These are phyloP conservation scores for Heliconius melpomene DNA, from an alignment of 1,140 invertebrate species.

Conservation along the genomic window DNA sequence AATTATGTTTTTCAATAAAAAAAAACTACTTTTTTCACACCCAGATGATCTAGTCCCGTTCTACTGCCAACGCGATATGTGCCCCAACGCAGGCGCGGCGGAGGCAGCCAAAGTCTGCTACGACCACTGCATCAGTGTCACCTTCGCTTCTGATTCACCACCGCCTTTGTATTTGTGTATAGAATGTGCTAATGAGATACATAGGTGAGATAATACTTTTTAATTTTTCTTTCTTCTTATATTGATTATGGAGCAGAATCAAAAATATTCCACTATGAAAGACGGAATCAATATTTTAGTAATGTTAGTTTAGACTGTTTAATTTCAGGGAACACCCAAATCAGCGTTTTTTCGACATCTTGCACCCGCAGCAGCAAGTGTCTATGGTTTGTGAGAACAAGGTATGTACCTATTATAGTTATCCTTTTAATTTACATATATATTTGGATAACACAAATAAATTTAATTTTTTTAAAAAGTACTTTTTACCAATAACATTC, in stretches of 20 bases:
- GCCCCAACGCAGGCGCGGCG: slow-evolving; percentile 90
- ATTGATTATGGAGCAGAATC: too few relatives aligned
- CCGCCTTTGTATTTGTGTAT: slow-evolving; percentile 98
- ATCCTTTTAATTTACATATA: too few relatives aligned
- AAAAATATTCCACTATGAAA: too few relatives aligned
- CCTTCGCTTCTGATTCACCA: slow-evolving; percentile 91
- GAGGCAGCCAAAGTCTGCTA: slow-evolving; percentile 96
- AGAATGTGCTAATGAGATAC: slow-evolving; percentile 96
- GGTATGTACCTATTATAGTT: slow-evolving; percentile 77
- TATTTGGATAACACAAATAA: too few relatives aligned
- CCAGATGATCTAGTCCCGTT: slow-evolving; percentile 88
- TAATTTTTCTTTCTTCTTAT: too few relatives aligned
- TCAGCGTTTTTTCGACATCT: slow-evolving; percentile 94
- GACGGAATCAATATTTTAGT: too few relatives aligned
- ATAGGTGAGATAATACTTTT: slow-evolving; percentile 56
- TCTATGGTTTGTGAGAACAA: slow-evolving; percentile 98
- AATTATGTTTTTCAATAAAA: too few relatives aligned
- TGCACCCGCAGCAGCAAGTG: slow-evolving; percentile 97
- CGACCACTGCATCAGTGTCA: slow-evolving; percentile 92
- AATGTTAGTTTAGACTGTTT: neutral
- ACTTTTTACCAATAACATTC: too few relatives aligned
- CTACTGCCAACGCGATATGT: slow-evolving; percentile 92
- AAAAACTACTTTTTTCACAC: too few relatives aligned
- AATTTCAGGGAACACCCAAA: slow-evolving; percentile 86
- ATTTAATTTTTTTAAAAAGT: too few relatives aligned